phyloP scores from a whole-genome alignment of 2,888 invertebrate genomes.

The Danaus chrysippus region DNA sequence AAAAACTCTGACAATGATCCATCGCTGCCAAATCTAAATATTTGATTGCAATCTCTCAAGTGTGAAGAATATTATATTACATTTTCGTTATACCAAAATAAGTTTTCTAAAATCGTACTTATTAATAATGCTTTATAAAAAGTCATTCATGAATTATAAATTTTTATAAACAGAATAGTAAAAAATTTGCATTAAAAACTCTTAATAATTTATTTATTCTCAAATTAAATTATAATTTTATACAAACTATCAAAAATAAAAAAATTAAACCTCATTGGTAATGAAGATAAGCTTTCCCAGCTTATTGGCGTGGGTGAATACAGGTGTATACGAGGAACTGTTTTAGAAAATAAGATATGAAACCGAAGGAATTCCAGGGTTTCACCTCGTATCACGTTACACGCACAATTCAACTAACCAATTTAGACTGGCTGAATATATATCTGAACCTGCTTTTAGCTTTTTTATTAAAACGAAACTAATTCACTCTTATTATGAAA shows the following conservation, averaged over 20 bases:
- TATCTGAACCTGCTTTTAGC: not conserved
- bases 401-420: constrained; percentile 25
- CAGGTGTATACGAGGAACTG: constrained; percentile 48
- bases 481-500: too few relatives aligned
- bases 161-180: too few relatives aligned
- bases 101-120: too few relatives aligned
- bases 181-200: too few relatives aligned
- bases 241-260: too few relatives aligned
- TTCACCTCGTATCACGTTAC: constrained; percentile 59
- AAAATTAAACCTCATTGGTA: constrained; percentile 8
- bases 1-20: constrained; percentile 42
- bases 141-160: too few relatives aligned
- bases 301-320: constrained; percentile 48
- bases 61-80: not conserved
- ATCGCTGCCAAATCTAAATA: constrained; percentile 38
- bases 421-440: not conserved
- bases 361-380: constrained; percentile 56
- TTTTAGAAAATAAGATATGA: constrained; percentile 57
- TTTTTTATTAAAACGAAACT: too few relatives aligned
- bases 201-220: too few relatives aligned
- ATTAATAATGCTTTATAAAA: too few relatives aligned
- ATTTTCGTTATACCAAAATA: not conserved
- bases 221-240: too few relatives aligned
- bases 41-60: constrained; percentile 11
- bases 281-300: constrained; percentile 44